Base-by-base conservation (phyloP, 2,797 vertebrate genomes). In the Calcarius lapponicus region DNA sequence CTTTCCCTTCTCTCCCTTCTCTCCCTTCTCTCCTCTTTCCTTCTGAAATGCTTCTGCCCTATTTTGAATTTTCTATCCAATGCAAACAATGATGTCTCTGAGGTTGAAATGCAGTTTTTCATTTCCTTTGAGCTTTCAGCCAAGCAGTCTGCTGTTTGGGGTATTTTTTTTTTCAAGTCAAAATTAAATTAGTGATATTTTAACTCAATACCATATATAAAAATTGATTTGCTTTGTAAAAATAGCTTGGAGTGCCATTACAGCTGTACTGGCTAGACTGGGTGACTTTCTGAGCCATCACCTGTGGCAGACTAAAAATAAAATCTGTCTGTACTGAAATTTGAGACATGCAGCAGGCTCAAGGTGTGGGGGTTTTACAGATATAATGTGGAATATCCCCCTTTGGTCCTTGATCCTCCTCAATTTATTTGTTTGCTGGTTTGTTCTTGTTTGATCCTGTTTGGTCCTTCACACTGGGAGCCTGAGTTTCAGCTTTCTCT, bases 211-310 rank as follows among this genome's bases (percentile, higher is more conserved):
- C 6, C 6, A 11, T 45, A 80, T 60, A 93, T 86, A 66, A 78
- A 82, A 82, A 94, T 89, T 42, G 17, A 83, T 93, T 94, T 93
- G 42, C 13, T 73, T 74, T 86, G 51, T 83, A 91, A 86, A 94
- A 90, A 76, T 64, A 88, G 21, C 69, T 78, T 22, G 32, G 42
- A 74, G 34, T 73, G 48, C 69, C 45, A 42, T 88, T 91, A 51
- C 13, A 94, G 40, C 48, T 73, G 9, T 1, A 19, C 19, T 62
- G 88, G 62, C 62, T 51, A 75, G 92, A 85, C 94, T 88, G 66
- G 50, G 66, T 66, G 94, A 64, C 86, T 87, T 91, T 87, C 71
- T 64, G 78, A 82, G 78, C 19, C 34, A 17, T 34, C 48, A 79
- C 86, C 86, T 76, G 47, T 0, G 10, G 51, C 50, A 73, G 14